Percentiles rank a stretch among this genome's conserved stretches.
Evolutionary conservation across 2,888 invertebrate species (phyloP).

Genomic region (Parelbella ahira): DNA sequence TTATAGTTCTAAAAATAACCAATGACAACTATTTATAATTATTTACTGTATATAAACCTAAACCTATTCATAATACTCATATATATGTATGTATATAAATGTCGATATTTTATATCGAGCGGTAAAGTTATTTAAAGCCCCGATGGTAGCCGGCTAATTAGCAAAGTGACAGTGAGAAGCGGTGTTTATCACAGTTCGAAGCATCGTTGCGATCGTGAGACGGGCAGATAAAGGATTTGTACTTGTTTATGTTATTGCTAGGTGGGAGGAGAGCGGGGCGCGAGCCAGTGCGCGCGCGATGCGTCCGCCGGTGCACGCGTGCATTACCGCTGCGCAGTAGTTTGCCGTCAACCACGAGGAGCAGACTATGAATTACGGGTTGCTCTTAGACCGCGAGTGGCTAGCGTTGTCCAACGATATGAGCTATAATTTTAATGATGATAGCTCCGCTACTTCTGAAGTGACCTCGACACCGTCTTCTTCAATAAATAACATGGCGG

Average conservation of each 20-base stretch:
- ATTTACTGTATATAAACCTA: too few species aligned
- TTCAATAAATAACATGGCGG: too few species aligned
- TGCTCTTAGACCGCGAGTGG: conserved; percentile 1
- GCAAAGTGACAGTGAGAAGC: background rate
- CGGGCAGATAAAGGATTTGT: conserved; percentile 60
- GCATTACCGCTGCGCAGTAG: conserved; percentile 44
- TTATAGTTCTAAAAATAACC: too few species aligned
- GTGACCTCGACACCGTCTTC: too few species aligned
- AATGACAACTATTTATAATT: too few species aligned
- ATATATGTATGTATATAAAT: too few species aligned
- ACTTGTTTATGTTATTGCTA: conserved; percentile 51
- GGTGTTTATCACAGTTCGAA: conserved; percentile 1
- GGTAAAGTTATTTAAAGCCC: conserved; percentile 4
- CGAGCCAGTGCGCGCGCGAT: conserved; percentile 58
- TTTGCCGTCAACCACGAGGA: conserved; percentile 30
- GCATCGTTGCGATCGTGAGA: background rate
- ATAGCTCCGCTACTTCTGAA: too few species aligned
- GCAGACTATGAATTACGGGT: background rate
- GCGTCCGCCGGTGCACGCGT: conserved; percentile 56
- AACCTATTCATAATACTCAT: too few species aligned
- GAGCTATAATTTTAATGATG: too few species aligned
- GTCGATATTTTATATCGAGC: background rate
- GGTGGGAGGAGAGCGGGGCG: conserved; percentile 40
- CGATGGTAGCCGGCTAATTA: background rate
- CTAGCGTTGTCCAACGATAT: background rate